Base-by-base conservation (phyloP, 92 coral and sea anemone species). In the Anthopleura xanthogrammica region DNA sequence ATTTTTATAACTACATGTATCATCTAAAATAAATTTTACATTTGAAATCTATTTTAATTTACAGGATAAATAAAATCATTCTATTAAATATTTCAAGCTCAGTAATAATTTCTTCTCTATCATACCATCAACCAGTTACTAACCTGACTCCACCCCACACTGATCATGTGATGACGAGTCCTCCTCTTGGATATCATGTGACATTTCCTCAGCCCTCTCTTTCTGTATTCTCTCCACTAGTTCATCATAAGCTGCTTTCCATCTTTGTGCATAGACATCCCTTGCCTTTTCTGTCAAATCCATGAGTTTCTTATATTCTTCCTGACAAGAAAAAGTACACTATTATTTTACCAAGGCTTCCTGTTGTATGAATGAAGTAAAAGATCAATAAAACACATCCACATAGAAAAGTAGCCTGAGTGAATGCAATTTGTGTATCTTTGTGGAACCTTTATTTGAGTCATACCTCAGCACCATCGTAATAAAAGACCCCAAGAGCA, bases 391-490 rank as follows among this genome's bases (percentile, higher is more conserved):
- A 19, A n/a, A 64, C 29, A 20, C 5, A 5, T 64, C 36, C 20
- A 68, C 6, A 42, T 68, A 1, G 20, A 36, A 0, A 68, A 12
- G 43, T 23, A 23, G 74, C 74, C 46, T 16, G 41, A 68, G 74
- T 68, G 19, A 68, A 29, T 62, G 41, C 11, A 9, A 29, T 1
- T 23, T 36, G 74, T 20, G 29, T 20, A n/a, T 62, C 23, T 20
- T 20, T 62, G 70, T 20, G 29, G 70, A 62, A 6, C 70, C 8
- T 62, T 20, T 62, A 20, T 20, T 5, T 62, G 10, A 62, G 24
- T 68, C 74, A 68, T 68, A 68, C 74, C 95, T 96, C 96, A 19
- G 99, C 99, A 41, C 99, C 99, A 83, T 96, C 98, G 40, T 96
- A 96, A 87, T 90, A 92, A 68, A 96, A 94, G 41, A 96, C 91